phyloP scores from a whole-genome alignment of 64 coral and sea anemone species.

The Trachythela sp. region DNA sequence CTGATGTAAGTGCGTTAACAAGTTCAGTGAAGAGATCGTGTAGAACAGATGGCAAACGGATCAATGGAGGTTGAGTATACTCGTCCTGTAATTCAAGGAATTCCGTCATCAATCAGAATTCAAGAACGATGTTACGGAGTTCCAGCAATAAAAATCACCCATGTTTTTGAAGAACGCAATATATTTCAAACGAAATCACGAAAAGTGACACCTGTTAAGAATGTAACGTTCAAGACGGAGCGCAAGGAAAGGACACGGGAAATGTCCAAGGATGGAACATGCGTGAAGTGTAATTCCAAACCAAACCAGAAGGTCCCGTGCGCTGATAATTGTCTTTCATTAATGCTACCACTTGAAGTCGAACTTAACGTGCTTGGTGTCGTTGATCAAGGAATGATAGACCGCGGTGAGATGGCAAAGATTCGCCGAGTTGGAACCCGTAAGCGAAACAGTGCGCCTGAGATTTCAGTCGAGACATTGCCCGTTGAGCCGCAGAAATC shows the following conservation, averaged over 20 bases:
- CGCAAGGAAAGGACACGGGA: not conserved
- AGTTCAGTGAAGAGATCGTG: not conserved
- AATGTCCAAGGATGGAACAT: not conserved
- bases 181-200: not conserved
- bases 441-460: not conserved
- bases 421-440: not conserved
- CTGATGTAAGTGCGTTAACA: not conserved
- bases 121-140: not conserved
- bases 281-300: not conserved
- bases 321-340: not conserved
- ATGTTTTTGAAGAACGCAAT: not conserved
- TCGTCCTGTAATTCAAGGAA: not conserved
- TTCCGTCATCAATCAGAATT: constrained; percentile 1
- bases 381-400: constrained; percentile 6
- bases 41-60: not conserved
- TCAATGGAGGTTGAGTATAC: not conserved
- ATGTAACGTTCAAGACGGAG: not conserved
- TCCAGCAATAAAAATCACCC: not conserved
- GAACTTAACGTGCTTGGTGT: constrained; percentile 12
- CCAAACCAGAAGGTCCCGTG: not conserved
- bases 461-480: not conserved
- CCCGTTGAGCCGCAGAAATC: not conserved
- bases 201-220: not conserved
- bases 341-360: constrained; percentile 5
- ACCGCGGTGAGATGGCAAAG: not conserved